These are phyloP conservation scores for Ceyx erithaca DNA, from an alignment of 2,797 vertebrate genomes.

Conservation along the genomic window DNA sequence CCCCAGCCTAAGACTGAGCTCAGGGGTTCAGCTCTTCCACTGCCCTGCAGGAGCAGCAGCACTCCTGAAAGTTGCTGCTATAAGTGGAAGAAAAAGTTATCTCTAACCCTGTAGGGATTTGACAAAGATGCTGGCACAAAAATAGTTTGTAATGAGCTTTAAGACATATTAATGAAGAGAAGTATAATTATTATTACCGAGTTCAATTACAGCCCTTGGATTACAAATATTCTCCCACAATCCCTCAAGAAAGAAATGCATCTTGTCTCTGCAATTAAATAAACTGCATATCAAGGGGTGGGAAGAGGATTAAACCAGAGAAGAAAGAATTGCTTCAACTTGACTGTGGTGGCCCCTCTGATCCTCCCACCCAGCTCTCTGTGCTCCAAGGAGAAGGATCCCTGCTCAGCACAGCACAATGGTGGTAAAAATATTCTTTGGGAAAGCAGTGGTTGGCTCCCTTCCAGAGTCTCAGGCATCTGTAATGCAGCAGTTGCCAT, in stretches of 20 bases:
- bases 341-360: conserved; percentile 42
- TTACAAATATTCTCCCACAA: conserved; percentile 69
- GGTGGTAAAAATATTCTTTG: neutral
- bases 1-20: neutral
- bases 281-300: conserved; percentile 43
- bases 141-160: conserved; percentile 71
- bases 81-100: conserved; percentile 29
- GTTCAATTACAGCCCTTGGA: conserved; percentile 66
- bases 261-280: conserved; percentile 53
- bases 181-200: conserved; percentile 64
- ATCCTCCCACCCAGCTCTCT: neutral
- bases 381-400: neutral
- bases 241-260: conserved; percentile 63
- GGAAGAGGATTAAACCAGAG: conserved; percentile 57
- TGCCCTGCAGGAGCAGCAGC: neutral
- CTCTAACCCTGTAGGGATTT: conserved; percentile 44
- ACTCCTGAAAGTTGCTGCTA: neutral
- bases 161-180: conserved; percentile 69
- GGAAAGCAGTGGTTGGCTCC: conserved; percentile 17
- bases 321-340: conserved; percentile 40
- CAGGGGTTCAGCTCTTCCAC: neutral
- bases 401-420: neutral
- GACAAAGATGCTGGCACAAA: conserved; percentile 58
- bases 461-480: neutral
- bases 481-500: conserved; percentile 28